A percentile compares a stretch with the other conserved stretches of the same genome.
Conservation (phyloP, 1,140 invertebrate species). For the Pararge aegeria region DNA sequence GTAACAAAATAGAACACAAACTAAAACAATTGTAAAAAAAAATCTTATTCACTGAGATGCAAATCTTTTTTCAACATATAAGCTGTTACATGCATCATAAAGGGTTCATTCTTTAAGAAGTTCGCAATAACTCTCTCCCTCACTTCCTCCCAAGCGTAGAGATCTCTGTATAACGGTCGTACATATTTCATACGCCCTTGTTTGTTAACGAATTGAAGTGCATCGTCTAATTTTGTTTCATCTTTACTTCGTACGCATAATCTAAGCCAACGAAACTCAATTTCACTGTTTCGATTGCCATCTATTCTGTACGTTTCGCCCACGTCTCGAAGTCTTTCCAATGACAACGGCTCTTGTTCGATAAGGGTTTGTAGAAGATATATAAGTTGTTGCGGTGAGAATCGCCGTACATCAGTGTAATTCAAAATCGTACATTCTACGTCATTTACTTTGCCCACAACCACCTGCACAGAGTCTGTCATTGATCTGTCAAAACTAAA, state of each 20-base stretch:
- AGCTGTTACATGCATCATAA: slow-evolving; percentile 92
- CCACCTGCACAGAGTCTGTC: slow-evolving; percentile 81
- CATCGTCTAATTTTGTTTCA: slow-evolving; percentile 82
- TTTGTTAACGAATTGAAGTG: slow-evolving; percentile 88
- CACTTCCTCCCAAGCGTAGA: slow-evolving; percentile 89
- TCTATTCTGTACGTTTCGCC: slow-evolving; percentile 86
- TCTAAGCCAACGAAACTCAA: slow-evolving; percentile 91
- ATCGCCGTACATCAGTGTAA: slow-evolving; percentile 37
- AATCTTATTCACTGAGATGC: slow-evolving; percentile 72
- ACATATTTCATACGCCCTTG: slow-evolving; percentile 96
- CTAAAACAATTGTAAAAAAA: slow-evolving; percentile 19
- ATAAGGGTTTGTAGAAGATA: slow-evolving; percentile 88
- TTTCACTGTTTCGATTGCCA: slow-evolving; percentile 87
- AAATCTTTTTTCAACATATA: slow-evolving; percentile 89
- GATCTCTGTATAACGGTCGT: slow-evolving; percentile 91
- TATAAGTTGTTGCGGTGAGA: slow-evolving; percentile 85
- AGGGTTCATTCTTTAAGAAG: slow-evolving; percentile 84
- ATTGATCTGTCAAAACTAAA: slow-evolving; percentile 86
- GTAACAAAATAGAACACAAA: neutral
- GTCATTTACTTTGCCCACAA: slow-evolving; percentile 81
- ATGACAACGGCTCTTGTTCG: slow-evolving; percentile 76
- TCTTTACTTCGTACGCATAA: slow-evolving; percentile 88
- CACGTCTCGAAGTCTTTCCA: slow-evolving; percentile 83
- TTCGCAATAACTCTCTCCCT: slow-evolving; percentile 85
- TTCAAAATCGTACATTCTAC: slow-evolving; percentile 49